Conservation (phyloP, 2,888 invertebrate species). For the Chloroclystis v-ata region DNA sequence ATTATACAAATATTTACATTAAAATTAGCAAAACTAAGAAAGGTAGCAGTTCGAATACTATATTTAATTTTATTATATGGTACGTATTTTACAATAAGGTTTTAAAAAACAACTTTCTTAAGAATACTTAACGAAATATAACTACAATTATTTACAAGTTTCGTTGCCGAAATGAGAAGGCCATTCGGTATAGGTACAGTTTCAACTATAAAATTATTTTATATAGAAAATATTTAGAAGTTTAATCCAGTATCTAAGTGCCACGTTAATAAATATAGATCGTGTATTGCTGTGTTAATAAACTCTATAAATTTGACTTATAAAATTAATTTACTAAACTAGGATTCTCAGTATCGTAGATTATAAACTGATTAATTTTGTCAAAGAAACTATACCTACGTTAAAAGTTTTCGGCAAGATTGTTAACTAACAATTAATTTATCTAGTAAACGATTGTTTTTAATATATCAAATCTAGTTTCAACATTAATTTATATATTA, state of each 20-base stretch:
- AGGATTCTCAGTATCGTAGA: neutral
- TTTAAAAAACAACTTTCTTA: no score
- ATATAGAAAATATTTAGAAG: constrained; percentile 4
- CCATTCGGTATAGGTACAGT: constrained; percentile 44
- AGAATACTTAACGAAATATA: no score
- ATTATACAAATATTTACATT: no score
- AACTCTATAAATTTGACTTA: constrained; percentile 2
- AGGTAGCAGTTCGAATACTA: no score
- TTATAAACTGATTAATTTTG: constrained; percentile 3
- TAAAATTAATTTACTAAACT: constrained; percentile 6
- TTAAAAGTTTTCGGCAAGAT: constrained; percentile 33
- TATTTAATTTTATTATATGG: no score
- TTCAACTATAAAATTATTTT: constrained; percentile 32
- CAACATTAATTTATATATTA: constrained; percentile 24
- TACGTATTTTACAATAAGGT: no score
- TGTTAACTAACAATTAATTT: constrained; percentile 21
- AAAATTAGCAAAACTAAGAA: no score
- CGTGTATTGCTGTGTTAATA: constrained; percentile 2
- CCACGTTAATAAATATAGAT: constrained; percentile 5
- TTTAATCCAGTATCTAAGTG: constrained; percentile 6
- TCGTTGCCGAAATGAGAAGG: constrained; percentile 43
- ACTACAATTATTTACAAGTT: constrained; percentile 41
- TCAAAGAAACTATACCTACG: constrained; percentile 40
- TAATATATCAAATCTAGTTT: constrained; percentile 32
- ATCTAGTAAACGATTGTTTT: constrained; percentile 24